A percentile compares a stretch with the other conserved stretches of the same genome.
phyloP scores from a whole-genome alignment of 2,888 invertebrate genomes.

The Busseola fusca region DNA sequence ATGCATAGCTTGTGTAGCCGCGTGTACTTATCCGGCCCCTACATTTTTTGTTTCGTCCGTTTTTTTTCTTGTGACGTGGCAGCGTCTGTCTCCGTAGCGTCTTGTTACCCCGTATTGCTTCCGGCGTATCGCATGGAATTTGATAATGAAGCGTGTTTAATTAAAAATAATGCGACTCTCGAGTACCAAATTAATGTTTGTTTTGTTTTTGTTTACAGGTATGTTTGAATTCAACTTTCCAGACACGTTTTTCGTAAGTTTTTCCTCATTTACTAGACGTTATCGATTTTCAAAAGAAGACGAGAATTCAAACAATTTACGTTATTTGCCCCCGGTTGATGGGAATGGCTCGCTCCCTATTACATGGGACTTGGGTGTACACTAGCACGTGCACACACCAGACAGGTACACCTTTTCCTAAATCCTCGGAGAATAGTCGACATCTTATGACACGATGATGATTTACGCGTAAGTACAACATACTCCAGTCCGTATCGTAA shows the following conservation, averaged over 20 bases:
- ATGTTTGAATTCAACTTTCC: conserved; percentile 14
- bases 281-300: background rate
- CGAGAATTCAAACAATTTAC: background rate
- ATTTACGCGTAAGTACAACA: conserved; percentile 8
- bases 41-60: conserved; percentile 25
- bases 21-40: conserved; percentile 14
- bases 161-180: conserved; percentile 46
- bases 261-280: background rate
- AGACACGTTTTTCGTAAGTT: conserved; percentile 32
- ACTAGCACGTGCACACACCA: too few relatives aligned
- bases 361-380: background rate
- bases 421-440: background rate
- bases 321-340: background rate
- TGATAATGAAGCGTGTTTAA: conserved; percentile 27
- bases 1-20: too few relatives aligned
- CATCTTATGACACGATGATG: background rate
- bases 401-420: background rate
- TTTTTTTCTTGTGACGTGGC: conserved; percentile 21
- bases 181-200: conserved; percentile 58
- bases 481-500: conserved; percentile 10
- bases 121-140: conserved; percentile 36
- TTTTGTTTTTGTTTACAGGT: conserved; percentile 62
- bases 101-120: conserved; percentile 28
- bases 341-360: background rate
- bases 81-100: conserved; percentile 24